A percentile compares a stretch with the other conserved stretches of the same genome.
Conservation (phyloP, 2,797 vertebrate species). For the Tauraco hartlaubi region DNA sequence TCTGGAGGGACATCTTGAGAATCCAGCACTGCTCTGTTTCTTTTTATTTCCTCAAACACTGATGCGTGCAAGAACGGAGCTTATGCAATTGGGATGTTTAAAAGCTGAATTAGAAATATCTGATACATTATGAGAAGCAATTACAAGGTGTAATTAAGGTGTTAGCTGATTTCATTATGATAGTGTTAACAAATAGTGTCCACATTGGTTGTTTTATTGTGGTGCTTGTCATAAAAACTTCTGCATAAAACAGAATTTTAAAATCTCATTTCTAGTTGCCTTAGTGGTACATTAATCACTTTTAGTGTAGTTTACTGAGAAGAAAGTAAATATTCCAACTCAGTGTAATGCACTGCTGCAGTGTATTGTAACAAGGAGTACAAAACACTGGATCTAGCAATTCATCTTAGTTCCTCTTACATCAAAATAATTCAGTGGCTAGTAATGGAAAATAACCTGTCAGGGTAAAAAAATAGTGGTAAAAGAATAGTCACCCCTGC, state of each 20-base stretch:
- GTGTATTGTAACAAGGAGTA: not conserved
- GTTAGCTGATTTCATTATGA: slow-evolving; percentile 28
- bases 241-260: not conserved
- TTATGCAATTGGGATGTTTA: not conserved
- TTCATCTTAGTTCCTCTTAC: not conserved
- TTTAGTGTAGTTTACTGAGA: not conserved
- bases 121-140: not conserved
- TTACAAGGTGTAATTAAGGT: slow-evolving; percentile 17
- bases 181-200: not conserved
- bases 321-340: slow-evolving; percentile 10
- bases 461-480: not conserved
- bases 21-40: slow-evolving; percentile 33
- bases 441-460: not conserved
- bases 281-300: not conserved
- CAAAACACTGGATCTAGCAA: not conserved
- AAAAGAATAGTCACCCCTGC: not conserved
- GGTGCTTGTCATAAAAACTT: not conserved
- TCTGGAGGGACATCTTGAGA: slow-evolving; percentile 32
- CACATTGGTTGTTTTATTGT: not conserved
- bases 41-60: slow-evolving; percentile 16
- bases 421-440: not conserved
- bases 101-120: not conserved
- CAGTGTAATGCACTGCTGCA: not conserved
- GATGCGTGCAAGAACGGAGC: not conserved
- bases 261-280: not conserved